These are phyloP conservation scores for Lomographa bimaculata DNA, from an alignment of 2,888 invertebrate genomes.

Conservation along the genomic window DNA sequence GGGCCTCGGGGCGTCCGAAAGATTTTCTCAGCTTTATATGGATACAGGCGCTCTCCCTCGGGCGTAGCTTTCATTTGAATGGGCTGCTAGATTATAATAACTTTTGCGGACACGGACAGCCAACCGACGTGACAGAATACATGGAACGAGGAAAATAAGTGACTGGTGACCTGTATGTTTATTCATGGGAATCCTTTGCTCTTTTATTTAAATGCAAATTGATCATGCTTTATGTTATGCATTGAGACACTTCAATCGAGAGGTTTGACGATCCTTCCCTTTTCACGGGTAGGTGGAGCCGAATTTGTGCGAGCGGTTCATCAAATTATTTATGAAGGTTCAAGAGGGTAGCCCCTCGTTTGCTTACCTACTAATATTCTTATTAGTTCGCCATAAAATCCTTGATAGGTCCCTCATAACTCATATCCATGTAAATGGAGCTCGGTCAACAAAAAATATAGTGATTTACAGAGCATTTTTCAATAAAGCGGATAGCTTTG, in stretches of 20 bases:
- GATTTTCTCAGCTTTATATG: conserved; percentile 52
- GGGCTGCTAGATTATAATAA: conserved; percentile 56
- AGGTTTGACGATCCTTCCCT: conserved; percentile 10
- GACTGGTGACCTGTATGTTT: conserved; percentile 23
- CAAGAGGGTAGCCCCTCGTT: conserved; percentile 3
- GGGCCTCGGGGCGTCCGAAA: conserved; percentile 43
- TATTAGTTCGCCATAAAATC: background rate
- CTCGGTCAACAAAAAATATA: too few relatives aligned
- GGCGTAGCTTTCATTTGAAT: conserved; percentile 52
- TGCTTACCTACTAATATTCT: conserved; percentile 1
- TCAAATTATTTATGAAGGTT: conserved; percentile 16
- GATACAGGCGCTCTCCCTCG: conserved; percentile 37
- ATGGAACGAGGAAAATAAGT: conserved; percentile 27
- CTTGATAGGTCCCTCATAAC: too few relatives aligned
- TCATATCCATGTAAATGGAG: too few relatives aligned
- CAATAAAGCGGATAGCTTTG: too few relatives aligned
- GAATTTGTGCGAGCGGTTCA: conserved; percentile 11
- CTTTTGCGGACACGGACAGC: conserved; percentile 31
- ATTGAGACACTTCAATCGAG: conserved; percentile 26
- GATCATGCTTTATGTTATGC: conserved; percentile 27
- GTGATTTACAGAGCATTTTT: too few relatives aligned
- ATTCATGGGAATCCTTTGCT: conserved; percentile 25
- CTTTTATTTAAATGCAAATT: conserved; percentile 34
- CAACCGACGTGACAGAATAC: conserved; percentile 33
- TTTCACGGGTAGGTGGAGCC: conserved; percentile 9